Evolutionary conservation across 2,888 invertebrate genomes (phyloP).

Genomic region (Temnothorax unifasciatus): DNA sequence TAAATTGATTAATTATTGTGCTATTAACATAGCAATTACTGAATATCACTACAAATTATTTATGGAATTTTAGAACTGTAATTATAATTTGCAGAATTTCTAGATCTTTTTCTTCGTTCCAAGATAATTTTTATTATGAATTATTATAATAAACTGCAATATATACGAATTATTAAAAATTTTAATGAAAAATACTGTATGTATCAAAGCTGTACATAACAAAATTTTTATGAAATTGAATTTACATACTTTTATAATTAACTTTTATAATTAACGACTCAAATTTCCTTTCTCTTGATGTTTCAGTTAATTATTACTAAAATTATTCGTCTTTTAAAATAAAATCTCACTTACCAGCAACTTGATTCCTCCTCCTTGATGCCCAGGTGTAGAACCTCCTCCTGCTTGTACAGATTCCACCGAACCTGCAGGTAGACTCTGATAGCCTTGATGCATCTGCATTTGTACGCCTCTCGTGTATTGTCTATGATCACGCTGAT

Average conservation of each 20-base stretch:
- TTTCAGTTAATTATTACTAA: conserved; percentile 7
- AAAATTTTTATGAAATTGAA: neutral
- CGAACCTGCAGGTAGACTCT: conserved; percentile 83
- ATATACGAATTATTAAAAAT: neutral
- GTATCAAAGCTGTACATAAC: neutral
- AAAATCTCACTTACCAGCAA: conserved; percentile 79
- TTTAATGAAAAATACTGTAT: neutral
- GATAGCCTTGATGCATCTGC: conserved; percentile 84
- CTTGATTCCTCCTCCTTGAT: conserved; percentile 84
- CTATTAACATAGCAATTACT: conserved; percentile 7
- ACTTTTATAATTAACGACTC: conserved; percentile 6
- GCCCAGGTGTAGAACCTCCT: conserved; percentile 81
- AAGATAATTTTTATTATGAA: neutral
- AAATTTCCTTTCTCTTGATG: neutral
- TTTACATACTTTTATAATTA: conserved; percentile 1
- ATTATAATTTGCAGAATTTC: neutral
- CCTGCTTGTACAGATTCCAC: conserved; percentile 83
- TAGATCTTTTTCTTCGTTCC: neutral
- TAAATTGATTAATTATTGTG: neutral
- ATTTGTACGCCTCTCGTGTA: conserved; percentile 80
- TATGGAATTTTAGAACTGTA: neutral
- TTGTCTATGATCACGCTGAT: conserved; percentile 56
- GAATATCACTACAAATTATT: conserved; percentile 3
- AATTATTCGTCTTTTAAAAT: conserved; percentile 1
- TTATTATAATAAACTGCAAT: neutral